These are phyloP conservation scores for Ctenopoma kingsleyae DNA, from an alignment of 2,797 vertebrate species.

Conservation along the genomic window DNA sequence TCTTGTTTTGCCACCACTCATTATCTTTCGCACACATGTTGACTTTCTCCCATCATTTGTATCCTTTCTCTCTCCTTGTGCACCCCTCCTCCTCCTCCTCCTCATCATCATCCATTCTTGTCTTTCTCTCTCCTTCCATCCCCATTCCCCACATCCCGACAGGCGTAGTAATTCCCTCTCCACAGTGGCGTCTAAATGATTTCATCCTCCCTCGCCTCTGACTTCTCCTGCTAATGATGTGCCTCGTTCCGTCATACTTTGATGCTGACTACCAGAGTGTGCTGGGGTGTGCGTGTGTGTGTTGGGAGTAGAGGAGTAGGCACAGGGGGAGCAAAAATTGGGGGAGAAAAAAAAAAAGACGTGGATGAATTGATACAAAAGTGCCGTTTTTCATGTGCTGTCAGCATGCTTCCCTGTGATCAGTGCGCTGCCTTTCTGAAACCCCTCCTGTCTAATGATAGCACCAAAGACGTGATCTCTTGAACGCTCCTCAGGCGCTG, in stretches of 20 bases:
- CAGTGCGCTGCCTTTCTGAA: conserved; percentile 53
- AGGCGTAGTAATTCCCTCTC: conserved; percentile 75
- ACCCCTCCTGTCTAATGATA: conserved; percentile 65
- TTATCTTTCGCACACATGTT: conserved; percentile 39
- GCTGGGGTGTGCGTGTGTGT: conserved; percentile 24
- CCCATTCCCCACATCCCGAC: conserved; percentile 41
- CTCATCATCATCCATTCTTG: conserved; percentile 21
- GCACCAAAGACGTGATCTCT: conserved; percentile 59
- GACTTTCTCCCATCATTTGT: conserved; percentile 51
- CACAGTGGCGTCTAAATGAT: conserved; percentile 73
- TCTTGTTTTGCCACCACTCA: conserved; percentile 24
- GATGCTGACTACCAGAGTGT: conserved; percentile 71
- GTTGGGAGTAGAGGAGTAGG: conserved; percentile 23
- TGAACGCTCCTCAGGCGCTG: conserved; percentile 50
- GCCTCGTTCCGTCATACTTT: conserved; percentile 73
- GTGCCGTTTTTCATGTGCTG: conserved; percentile 67
- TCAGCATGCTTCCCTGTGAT: conserved; percentile 63
- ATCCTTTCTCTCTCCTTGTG: conserved; percentile 24
- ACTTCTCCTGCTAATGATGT: conserved; percentile 79
- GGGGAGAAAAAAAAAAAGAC: not conserved
- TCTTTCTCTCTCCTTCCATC: conserved; percentile 22
- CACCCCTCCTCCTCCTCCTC: conserved; percentile 22
- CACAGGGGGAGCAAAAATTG: conserved; percentile 38
- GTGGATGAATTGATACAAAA: conserved; percentile 63
- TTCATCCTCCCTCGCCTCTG: conserved; percentile 70